Base-by-base conservation (phyloP, 2,888 invertebrate species). In the Hesperia comma region DNA sequence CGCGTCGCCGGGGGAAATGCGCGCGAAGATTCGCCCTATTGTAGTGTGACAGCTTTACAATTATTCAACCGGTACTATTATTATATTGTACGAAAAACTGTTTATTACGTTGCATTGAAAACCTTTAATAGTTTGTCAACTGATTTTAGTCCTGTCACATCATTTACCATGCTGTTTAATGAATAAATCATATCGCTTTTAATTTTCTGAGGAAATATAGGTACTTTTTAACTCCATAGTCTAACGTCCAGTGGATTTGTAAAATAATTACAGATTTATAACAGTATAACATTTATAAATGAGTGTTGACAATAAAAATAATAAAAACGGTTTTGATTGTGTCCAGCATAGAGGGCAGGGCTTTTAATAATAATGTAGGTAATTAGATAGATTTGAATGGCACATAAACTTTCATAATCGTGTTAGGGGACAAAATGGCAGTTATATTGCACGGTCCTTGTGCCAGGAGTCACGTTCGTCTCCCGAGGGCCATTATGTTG, bases 401-500 rank as follows among this genome's bases (percentile, higher is more conserved):
- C 32, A 14, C 14, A 26, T 32, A 32, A 53, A 53, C 26, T 14
- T 53, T 53, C 6, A 32, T 53, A 53, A 32, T 26, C 10, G 53
- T 51, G 41, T 41, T 17, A 41, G 26, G 49, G 40, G 40, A 41
- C 33, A 61, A 46, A n/a, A 49, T 49, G 49, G 17, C 49, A 19
- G 17, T 49, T 49, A 40, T 41, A 57, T n/a, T 21, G 21, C 26
- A 58, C 51, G 21, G 58, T 58, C 41, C 41, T 14, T 26, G 57
- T 32, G 51, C 64, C 17, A 51, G 46, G 40, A 41, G 51, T 51
- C 64, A 58, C 64, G 64, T 64, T 68, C 69, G 72, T 79, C 77
- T 75, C 73, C 37, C 37, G 75, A 73, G 77, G 74, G 79, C 75
- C 77, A 77, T 79, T 78, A 76, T 73, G 72, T 74, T 68, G 79